Base-by-base conservation (phyloP, 2,888 invertebrate species). In the Scaptomyza caliginosa region DNA sequence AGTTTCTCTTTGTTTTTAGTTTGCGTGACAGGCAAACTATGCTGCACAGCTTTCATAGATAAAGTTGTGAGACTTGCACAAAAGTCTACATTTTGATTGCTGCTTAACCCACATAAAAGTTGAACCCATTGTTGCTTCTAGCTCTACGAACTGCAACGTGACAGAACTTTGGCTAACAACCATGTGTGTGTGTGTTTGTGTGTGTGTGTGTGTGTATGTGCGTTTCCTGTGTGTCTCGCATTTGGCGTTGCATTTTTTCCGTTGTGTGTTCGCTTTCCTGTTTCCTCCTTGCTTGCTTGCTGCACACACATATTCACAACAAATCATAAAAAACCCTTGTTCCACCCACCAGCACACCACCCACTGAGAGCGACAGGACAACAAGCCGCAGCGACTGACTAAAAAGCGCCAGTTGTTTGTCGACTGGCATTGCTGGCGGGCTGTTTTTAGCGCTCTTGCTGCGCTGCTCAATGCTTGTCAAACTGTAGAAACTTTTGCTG, bases 361-460 rank as follows among this genome's bases (percentile, higher is more conserved):
- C 71, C 60, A 63, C 45, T 59, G 54, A 46, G 45, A 57, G 34
- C 55, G 43, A n/a, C 54, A 51, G 51, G 36, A n/a, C n/a, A n/a
- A n/a, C n/a, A n/a, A n/a, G n/a, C n/a, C n/a, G n/a, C n/a, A 57
- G 34, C 55, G 43, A n/a, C 54, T 51, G 51, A 30, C 43, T 4
- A 62, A 65, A 62, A 65, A 70, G 55, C 71, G 82, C 58, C 81
- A 81, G 81, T 81, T 81, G 86, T 80, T 83, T 80, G 71, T 70
- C 84, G 86, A 83, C 81, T 81, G 86, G 74, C 81, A 52, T 76
- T 51, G 71, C 83, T 64, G 74, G 71, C 84, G 77, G 81, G 84
- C 66, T 65, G 68, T 72, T 48, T 81, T 72, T 59, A n/a, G n/a
- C 7, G 21, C 7, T 16, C 56, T 48, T 16, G 26, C 16, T 45